phyloP scores from a whole-genome alignment of 2,888 invertebrate species.

The Polyommatus icarus region DNA sequence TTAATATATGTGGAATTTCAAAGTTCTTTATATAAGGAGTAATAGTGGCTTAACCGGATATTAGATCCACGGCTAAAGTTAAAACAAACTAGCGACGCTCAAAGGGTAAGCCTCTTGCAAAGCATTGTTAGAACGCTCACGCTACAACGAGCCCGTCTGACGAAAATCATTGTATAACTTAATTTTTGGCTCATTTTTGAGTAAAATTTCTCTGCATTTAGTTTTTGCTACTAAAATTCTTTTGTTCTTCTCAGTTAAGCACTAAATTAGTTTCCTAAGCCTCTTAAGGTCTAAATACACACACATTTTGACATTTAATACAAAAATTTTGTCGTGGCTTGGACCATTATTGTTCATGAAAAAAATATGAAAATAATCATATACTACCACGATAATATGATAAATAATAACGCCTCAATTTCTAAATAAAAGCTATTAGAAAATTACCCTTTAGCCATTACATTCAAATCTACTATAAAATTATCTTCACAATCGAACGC shows the following conservation, averaged over 20 bases:
- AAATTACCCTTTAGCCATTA: neutral
- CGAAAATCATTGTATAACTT: conserved; percentile 20
- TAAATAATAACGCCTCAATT: too few species aligned
- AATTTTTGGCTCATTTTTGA: conserved; percentile 3
- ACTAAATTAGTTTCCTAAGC: too few species aligned
- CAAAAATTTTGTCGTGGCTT: too few species aligned
- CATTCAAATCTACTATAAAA: neutral
- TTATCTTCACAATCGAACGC: neutral
- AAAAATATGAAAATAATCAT: too few species aligned
- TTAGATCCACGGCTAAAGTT: conserved; percentile 58
- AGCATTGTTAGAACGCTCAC: conserved; percentile 32
- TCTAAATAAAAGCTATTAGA: neutral
- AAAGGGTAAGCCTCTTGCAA: conserved; percentile 34
- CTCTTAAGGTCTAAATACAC: too few species aligned
- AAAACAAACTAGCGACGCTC: conserved; percentile 45
- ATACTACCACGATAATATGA: too few species aligned
- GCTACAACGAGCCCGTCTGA: conserved; percentile 26
- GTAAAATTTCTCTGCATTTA: neutral
- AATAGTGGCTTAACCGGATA: conserved; percentile 52
- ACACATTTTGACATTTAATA: too few species aligned
- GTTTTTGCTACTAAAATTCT: neutral
- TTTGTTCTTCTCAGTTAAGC: neutral
- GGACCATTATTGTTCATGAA: too few species aligned
- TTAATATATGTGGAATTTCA: conserved; percentile 1
- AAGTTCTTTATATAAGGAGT: conserved; percentile 48